Base-by-base conservation (phyloP, 2,888 invertebrate genomes). In the Adineta ricciae region DNA sequence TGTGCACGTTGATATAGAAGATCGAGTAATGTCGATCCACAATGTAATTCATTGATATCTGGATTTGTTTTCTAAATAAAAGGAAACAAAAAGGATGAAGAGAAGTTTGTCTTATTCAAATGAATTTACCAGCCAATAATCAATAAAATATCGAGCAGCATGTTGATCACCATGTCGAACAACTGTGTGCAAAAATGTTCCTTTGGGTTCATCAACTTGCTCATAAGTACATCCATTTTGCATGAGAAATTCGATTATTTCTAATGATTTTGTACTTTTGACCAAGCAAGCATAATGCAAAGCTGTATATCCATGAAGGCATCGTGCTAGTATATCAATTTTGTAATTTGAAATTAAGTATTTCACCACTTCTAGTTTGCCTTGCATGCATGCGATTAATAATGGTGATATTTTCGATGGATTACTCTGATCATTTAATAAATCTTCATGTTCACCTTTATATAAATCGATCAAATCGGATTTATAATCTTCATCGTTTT, bases 21-120 rank as follows among this genome's bases (percentile, higher is more conserved):
- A 78, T 78, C 78, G 3, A 78, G 41, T 11, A 78, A 8, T 78
- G 78, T 78, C 41, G 21, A 5, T 41, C 24, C 41, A 78, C 24
- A 78, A 78, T 78, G 78, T n/a, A 41, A 11, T 78, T 78, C 78
- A 78, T 78, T 78, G 14, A 78, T 78, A 78, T 78, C 14, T 14
- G 78, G n/a, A 78, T n/a, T n/a, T 5, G 24, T n/a, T 38, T n/a
- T 38, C 78, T 78, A 41, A 0, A 64, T 32, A 27, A 27, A 27
- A 56, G 9, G 11, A 27, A 54, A 1, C 24, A n/a, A 19, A 0
- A n/a, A n/a, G 9, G 9, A 54, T 27, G 4, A 32, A 72, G n/a
- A n/a, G n/a, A n/a, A n/a, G 9, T 46, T 36, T 36, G 16, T 16
- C 32, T 24, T 36, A 41, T 73, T 5, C 24, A 41, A 41, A 41